Percentiles rank a stretch among this genome's conserved stretches.
phyloP scores from a whole-genome alignment of 1,140 invertebrate genomes.

The Pomphorhynchus laevis region DNA sequence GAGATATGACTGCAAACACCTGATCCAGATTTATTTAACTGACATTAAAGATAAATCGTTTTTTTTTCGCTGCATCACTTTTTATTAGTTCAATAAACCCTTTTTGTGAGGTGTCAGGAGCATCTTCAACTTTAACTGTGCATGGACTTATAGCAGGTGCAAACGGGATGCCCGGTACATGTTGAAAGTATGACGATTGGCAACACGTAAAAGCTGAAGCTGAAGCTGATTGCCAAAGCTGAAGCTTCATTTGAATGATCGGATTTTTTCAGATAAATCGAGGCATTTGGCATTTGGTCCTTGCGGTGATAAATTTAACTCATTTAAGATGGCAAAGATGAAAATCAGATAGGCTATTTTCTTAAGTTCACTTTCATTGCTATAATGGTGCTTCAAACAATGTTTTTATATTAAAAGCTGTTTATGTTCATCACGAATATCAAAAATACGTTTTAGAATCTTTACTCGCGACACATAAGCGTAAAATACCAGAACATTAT shows the following conservation, averaged over 20 bases:
- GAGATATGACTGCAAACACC: too few species aligned
- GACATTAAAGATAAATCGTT: conserved; percentile 5
- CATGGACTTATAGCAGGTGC: conserved; percentile 11
- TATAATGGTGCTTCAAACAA: conserved; percentile 10
- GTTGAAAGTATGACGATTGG: conserved; percentile 7
- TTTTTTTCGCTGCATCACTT: conserved; percentile 9
- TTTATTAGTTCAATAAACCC: conserved; percentile 11
- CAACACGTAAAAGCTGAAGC: conserved; percentile 8
- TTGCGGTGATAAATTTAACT: too few species aligned
- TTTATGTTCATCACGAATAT: conserved; percentile 12
- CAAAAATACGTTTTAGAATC: conserved; percentile 12
- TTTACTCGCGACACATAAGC: conserved; percentile 13
- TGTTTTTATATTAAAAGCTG: conserved; percentile 11
- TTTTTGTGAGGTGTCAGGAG: conserved; percentile 8
- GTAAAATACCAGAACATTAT: conserved; percentile 12
- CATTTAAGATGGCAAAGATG: conserved; percentile 9
- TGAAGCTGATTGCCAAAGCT: conserved; percentile 9
- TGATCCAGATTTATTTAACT: conserved; percentile 9
- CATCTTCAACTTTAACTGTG: conserved; percentile 10
- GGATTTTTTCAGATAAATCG: conserved; percentile 10
- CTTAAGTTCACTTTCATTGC: conserved; percentile 8
- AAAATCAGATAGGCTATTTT: conserved; percentile 9
- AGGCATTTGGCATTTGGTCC: conserved; percentile 3
- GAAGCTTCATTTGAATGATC: conserved; percentile 10
- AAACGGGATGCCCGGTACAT: conserved; percentile 8